Base-by-base conservation (phyloP, 2,888 invertebrate species). In the Atethmia centrago region DNA sequence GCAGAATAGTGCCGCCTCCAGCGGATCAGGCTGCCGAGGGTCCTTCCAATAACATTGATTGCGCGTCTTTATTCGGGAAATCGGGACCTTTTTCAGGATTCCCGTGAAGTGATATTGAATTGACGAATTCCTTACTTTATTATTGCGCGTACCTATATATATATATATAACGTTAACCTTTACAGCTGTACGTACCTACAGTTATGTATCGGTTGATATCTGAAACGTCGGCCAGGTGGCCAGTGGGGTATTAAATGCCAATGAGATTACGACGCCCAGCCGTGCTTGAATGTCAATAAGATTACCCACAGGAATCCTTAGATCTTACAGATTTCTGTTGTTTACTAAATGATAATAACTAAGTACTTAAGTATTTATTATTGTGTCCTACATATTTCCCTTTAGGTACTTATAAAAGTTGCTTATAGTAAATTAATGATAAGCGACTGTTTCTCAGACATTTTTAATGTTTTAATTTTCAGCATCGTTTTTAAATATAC, bases 41-140 rank as follows among this genome's bases (percentile, higher is more conserved):
- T 72, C 78, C 83, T 80, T 87, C 85, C 88, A 89, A 89, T 90
- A 90, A 87, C 87, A 89, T 87, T 88, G 91, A 92, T 92, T 91
- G 90, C 88, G 85, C 79, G 87, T 85, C 88, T 90, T 89, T 89
- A 90, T 88, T 74, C 74, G 55, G 72, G 61, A 73, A 81, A 77
- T 85, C 80, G 84, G 86, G 84, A 82, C 88, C 88, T 84, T 89
- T 83, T 87, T 84, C 79, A 79, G 84, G 83, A 80, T 80, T 79
- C 80, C 82, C 64, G 81, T 82, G 80, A 84, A 85, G 82, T 81
- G 83, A 87, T 90, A 89, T 90, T 88, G 86, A 85, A 88, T 88
- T 82, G 86, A 82, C 73, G 72, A 83, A 86, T 82, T 77, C 73
- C 71, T 62, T 66, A 71, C 53, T 80, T 78, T 74, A 72, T 74